phyloP scores from a whole-genome alignment of 2,113 vertebrate species.

The Carassius auratus region DNA sequence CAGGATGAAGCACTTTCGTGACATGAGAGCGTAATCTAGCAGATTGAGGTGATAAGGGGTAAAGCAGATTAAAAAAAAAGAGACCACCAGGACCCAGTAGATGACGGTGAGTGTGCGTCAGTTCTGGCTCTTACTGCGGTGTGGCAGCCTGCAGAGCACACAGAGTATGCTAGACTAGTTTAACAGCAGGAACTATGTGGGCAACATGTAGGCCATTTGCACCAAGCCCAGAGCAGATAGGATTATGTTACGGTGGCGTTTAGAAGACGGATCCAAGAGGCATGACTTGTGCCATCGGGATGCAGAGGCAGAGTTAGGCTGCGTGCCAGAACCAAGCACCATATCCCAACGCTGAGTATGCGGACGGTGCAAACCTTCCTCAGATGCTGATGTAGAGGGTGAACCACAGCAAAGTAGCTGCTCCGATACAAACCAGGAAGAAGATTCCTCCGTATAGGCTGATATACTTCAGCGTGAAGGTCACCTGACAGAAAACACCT shows the following conservation, averaged over 20 bases:
- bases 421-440: slow-evolving; percentile 75
- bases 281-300: slow-evolving; percentile 58
- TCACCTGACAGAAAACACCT: slow-evolving; percentile 67
- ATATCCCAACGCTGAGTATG: slow-evolving; percentile 66
- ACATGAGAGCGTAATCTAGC: slow-evolving; percentile 71
- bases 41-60: slow-evolving; percentile 75
- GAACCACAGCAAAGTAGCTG: slow-evolving; percentile 73
- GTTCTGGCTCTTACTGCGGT: slow-evolving; percentile 48
- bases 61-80: slow-evolving; percentile 70
- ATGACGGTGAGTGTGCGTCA: slow-evolving; percentile 68
- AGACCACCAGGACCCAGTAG: slow-evolving; percentile 73
- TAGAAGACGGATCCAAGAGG: slow-evolving; percentile 66
- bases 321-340: slow-evolving; percentile 72
- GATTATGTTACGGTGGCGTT: slow-evolving; percentile 64
- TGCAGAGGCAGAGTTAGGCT: slow-evolving; percentile 67
- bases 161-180: slow-evolving; percentile 72
- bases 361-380: slow-evolving; percentile 59
- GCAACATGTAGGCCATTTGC: slow-evolving; percentile 68
- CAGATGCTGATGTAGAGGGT: slow-evolving; percentile 56
- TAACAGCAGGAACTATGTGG: slow-evolving; percentile 68
- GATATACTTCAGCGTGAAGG: slow-evolving; percentile 76
- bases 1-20: slow-evolving; percentile 67
- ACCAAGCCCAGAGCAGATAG: slow-evolving; percentile 66
- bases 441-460: slow-evolving; percentile 78
- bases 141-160: slow-evolving; percentile 59